Evolutionary conservation across 2,888 invertebrate genomes (phyloP).

Genomic region (Colostygia pectinataria): DNA sequence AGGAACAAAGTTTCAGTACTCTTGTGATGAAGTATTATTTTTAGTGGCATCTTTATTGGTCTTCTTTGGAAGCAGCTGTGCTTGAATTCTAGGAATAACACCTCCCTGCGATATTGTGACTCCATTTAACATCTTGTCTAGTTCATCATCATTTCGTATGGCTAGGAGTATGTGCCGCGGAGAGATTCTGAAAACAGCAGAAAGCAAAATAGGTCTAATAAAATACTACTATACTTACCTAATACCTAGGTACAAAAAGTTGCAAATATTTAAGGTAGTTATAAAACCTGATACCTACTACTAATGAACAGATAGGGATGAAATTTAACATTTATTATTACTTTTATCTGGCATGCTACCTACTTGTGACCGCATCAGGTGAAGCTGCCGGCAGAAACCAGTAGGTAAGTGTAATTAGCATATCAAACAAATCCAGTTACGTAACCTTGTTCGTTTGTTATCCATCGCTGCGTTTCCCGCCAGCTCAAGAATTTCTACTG

Average conservation of each 20-base stretch:
- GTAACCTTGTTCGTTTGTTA: constrained; percentile 85
- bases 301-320: too few species aligned
- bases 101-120: constrained; percentile 94
- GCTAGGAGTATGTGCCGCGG: constrained; percentile 91
- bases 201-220: neutral
- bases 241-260: neutral
- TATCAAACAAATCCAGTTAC: too few species aligned
- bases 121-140: constrained; percentile 88
- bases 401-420: too few species aligned
- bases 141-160: constrained; percentile 91
- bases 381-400: too few species aligned
- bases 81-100: constrained; percentile 91
- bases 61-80: constrained; percentile 89
- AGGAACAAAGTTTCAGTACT: constrained; percentile 37
- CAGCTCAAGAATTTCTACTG: constrained; percentile 87
- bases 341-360: too few species aligned
- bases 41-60: constrained; percentile 47
- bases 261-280: too few species aligned
- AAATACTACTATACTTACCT: too few species aligned
- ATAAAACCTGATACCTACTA: too few species aligned
- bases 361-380: too few species aligned
- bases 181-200: constrained; percentile 80
- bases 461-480: constrained; percentile 86
- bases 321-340: too few species aligned
- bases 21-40: constrained; percentile 45